These are phyloP conservation scores for Labeo catla DNA, from an alignment of 2,113 vertebrate genomes.

Conservation along the genomic window DNA sequence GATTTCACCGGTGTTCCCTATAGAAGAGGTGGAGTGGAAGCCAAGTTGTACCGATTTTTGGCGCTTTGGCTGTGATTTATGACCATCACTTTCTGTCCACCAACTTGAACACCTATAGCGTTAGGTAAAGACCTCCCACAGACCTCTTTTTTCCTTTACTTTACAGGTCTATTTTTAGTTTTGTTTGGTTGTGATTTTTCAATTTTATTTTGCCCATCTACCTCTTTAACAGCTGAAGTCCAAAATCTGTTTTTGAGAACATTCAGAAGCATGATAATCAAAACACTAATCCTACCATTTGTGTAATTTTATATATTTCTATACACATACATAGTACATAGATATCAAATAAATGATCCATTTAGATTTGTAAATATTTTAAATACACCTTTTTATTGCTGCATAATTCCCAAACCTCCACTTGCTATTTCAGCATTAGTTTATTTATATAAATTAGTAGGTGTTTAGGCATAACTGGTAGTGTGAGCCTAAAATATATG, in stretches of 20 bases:
- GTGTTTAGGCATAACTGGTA: too few species aligned
- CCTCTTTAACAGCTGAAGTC: background rate
- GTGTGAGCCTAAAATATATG: too few species aligned
- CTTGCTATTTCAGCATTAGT: too few species aligned
- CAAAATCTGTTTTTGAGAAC: background rate
- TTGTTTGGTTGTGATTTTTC: background rate
- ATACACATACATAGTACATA: background rate
- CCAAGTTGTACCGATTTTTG: conserved; percentile 36
- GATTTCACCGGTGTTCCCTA: conserved; percentile 65
- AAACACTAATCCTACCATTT: too few species aligned
- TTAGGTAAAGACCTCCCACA: background rate
- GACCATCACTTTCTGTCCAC: background rate
- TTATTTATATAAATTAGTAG: too few species aligned
- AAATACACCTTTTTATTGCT: too few species aligned
- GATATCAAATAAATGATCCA: background rate
- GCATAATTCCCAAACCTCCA: too few species aligned
- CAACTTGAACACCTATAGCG: background rate
- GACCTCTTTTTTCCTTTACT: background rate
- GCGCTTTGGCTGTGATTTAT: too few species aligned
- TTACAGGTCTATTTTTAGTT: background rate
- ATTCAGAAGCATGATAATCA: background rate
- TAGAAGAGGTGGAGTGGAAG: conserved; percentile 63
- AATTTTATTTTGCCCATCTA: background rate
- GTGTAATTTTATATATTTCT: background rate
- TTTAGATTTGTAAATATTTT: too few species aligned